Conservation (phyloP, 2,888 invertebrate genomes). For the Meghimatium bilineatum region DNA sequence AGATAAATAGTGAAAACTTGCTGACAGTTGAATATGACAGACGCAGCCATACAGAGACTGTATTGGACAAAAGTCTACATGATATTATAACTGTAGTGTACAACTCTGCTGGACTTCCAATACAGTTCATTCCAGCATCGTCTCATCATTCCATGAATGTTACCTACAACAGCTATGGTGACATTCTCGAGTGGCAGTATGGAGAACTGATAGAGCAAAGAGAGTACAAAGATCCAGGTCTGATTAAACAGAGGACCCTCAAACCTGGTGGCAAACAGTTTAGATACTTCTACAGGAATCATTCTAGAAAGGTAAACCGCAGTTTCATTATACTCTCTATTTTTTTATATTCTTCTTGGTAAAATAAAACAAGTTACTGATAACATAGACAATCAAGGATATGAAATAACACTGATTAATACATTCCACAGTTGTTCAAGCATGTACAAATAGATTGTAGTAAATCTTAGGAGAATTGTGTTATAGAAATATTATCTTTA, state of each 20-base stretch:
- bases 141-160: slow-evolving; percentile 82
- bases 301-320: slow-evolving; percentile 80
- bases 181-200: slow-evolving; percentile 81
- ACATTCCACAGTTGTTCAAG: too few species aligned
- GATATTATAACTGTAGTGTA: slow-evolving; percentile 91
- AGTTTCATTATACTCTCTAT: neutral
- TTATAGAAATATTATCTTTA: too few species aligned
- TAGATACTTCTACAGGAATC: slow-evolving; percentile 93
- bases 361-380: neutral
- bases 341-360: neutral
- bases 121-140: slow-evolving; percentile 76
- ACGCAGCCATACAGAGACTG: slow-evolving; percentile 90
- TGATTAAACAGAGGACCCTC: slow-evolving; percentile 90
- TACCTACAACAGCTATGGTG: slow-evolving; percentile 86
- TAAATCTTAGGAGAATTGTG: too few species aligned
- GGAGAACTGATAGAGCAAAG: slow-evolving; percentile 92
- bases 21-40: slow-evolving; percentile 95
- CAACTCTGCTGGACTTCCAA: slow-evolving; percentile 92
- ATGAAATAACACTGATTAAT: too few species aligned
- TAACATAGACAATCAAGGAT: too few species aligned
- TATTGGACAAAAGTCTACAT: slow-evolving; percentile 89
- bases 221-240: slow-evolving; percentile 89
- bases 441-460: too few species aligned
- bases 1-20: slow-evolving; percentile 95
- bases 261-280: slow-evolving; percentile 87